A percentile compares a stretch with the other conserved stretches of the same genome.
Conservation (phyloP, 2,113 vertebrate species). For the Sorex fumeus region DNA sequence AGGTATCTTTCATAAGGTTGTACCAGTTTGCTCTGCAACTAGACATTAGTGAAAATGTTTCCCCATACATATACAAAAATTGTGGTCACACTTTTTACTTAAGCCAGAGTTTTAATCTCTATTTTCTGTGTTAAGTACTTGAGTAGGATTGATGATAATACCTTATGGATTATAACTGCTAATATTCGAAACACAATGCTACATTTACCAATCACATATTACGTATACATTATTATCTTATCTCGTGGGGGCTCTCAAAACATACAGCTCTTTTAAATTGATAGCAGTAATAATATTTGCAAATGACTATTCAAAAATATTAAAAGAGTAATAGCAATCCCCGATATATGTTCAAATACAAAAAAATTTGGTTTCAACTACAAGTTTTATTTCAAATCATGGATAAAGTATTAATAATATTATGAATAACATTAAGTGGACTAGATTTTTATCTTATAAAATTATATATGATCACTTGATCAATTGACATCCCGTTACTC, state of each 20-base stretch:
- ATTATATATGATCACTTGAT: too few relatives aligned
- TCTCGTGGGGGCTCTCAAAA: slow-evolving; percentile 4
- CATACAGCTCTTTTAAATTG: slow-evolving; percentile 1
- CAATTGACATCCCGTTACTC: too few relatives aligned
- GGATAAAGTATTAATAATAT: not conserved
- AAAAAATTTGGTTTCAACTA: not conserved
- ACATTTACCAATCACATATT: not conserved
- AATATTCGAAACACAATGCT: not conserved
- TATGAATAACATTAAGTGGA: slow-evolving; percentile 13
- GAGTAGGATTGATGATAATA: not conserved
- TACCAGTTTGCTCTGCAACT: not conserved
- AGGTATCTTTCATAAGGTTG: not conserved
- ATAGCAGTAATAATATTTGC: not conserved
- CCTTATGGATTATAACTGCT: not conserved
- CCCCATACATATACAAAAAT: not conserved
- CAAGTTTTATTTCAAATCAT: slow-evolving; percentile 6
- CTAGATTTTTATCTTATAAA: not conserved
- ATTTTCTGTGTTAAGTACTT: not conserved
- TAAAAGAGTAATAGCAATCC: not conserved
- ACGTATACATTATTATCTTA: not conserved
- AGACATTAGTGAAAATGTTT: slow-evolving; percentile 33
- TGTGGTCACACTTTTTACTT: not conserved
- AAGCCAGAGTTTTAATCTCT: slow-evolving; percentile 10
- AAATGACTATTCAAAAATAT: not conserved
- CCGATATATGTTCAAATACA: not conserved